Percentiles rank a stretch among this genome's conserved stretches.
Evolutionary conservation across 2,113 vertebrate genomes (phyloP).

Genomic region (Marcusenius ussheri): DNA sequence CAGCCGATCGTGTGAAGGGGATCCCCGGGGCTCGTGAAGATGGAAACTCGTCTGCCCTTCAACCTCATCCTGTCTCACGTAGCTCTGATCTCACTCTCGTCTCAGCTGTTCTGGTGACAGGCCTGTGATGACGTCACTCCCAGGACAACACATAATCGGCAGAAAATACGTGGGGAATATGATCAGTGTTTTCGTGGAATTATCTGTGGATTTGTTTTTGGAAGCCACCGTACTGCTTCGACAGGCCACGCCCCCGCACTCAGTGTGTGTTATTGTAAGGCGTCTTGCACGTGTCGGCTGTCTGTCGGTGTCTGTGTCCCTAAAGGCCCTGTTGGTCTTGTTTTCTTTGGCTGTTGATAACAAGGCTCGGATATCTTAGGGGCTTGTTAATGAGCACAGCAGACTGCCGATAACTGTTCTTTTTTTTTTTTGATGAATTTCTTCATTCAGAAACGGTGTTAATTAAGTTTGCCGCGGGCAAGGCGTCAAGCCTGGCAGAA

Average conservation of each 20-base stretch:
- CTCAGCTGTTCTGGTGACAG: neutral
- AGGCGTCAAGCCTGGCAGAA: neutral
- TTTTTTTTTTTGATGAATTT: neutral
- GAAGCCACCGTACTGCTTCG: neutral
- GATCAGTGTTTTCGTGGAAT: neutral
- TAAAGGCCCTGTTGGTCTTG: neutral
- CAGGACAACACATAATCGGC: neutral
- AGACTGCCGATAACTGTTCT: neutral
- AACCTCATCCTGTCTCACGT: neutral
- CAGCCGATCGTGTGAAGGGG: neutral
- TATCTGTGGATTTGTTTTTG: neutral
- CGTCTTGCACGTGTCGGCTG: neutral
- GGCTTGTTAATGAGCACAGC: neutral
- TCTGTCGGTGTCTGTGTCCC: neutral
- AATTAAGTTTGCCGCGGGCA: neutral
- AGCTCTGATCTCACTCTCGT: neutral
- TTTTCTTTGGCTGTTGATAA: neutral
- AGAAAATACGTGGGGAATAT: neutral
- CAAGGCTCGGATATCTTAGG: neutral
- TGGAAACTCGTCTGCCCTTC: neutral
- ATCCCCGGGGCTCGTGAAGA: neutral
- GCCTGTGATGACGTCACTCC: neutral
- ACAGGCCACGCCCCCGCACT: neutral
- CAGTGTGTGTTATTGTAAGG: neutral
- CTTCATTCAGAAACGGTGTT: neutral